These are phyloP conservation scores for Neofelis nebulosa DNA, from an alignment of 2,113 vertebrate genomes.

Conservation along the genomic window DNA sequence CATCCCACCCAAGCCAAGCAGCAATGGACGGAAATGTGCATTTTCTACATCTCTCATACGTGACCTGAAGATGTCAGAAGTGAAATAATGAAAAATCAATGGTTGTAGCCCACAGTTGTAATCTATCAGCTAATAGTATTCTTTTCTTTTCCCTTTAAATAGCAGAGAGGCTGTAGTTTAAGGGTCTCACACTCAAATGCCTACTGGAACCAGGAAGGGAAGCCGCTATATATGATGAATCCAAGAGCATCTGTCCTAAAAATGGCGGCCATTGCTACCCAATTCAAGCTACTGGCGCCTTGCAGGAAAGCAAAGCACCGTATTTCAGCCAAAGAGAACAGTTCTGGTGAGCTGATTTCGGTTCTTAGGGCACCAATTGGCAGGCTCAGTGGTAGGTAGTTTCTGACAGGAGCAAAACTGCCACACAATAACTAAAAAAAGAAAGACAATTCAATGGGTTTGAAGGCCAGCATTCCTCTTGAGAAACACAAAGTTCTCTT, in stretches of 20 bases:
- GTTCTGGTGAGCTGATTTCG: background rate
- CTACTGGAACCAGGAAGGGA: background rate
- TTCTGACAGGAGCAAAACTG: background rate
- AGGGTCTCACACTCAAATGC: background rate
- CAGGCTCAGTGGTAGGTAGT: background rate
- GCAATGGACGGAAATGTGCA: background rate
- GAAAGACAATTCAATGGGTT: background rate
- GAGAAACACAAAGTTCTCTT: background rate
- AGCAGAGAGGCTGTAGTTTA: background rate
- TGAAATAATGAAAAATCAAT: background rate
- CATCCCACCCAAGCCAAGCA: background rate
- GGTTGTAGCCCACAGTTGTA: background rate
- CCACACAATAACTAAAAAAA: background rate
- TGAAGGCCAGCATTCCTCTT: background rate
- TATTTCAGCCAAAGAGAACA: background rate
- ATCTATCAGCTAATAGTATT: background rate
- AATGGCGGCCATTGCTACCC: background rate
- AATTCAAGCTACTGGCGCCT: background rate
- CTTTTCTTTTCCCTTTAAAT: background rate
- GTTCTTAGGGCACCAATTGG: background rate
- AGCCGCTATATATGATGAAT: background rate
- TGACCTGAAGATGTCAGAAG: background rate
- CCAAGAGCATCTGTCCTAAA: background rate
- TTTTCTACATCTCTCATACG: background rate
- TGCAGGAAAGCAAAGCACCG: background rate